These are phyloP conservation scores for Cryptus armator DNA, from an alignment of 2,888 invertebrate genomes.

Conservation along the genomic window DNA sequence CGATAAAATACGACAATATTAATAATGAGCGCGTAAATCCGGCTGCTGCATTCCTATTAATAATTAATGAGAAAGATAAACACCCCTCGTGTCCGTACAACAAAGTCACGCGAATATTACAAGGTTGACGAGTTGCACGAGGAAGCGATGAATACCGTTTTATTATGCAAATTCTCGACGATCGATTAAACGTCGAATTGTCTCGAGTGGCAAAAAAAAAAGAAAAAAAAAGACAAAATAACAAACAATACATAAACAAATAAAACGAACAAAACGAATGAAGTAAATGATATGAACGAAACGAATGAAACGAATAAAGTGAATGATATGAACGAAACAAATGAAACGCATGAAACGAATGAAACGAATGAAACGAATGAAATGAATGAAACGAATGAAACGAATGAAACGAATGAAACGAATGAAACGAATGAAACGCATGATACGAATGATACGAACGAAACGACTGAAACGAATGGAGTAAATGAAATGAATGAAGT, in stretches of 20 bases:
- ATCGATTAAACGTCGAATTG: background rate
- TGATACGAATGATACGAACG: no score
- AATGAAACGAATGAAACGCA: no score
- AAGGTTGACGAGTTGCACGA: slow-evolving; percentile 15
- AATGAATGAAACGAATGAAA: no score
- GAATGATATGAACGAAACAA: no score
- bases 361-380: no score
- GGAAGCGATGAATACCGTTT: slow-evolving; percentile 7
- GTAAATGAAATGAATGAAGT: background rate
- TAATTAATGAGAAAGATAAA: slow-evolving; percentile 19
- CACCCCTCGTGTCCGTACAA: background rate
- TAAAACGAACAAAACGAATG: no score
- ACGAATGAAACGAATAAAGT: no score
- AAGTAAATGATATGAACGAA: no score
- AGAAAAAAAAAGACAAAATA: background rate
- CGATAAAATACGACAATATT: background rate
- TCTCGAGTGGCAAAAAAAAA: background rate
- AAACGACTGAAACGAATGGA: no score
- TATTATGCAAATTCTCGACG: background rate
- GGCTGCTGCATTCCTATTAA: background rate
- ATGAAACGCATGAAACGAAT: no score
- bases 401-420: no score
- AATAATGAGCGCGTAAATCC: background rate
- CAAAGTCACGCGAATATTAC: slow-evolving; percentile 2
- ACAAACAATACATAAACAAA: background rate